Percentiles rank a stretch among this genome's conserved stretches.
Evolutionary conservation across 2,797 vertebrate genomes (phyloP).

Genomic region (Arnoldichthys spilopterus): DNA sequence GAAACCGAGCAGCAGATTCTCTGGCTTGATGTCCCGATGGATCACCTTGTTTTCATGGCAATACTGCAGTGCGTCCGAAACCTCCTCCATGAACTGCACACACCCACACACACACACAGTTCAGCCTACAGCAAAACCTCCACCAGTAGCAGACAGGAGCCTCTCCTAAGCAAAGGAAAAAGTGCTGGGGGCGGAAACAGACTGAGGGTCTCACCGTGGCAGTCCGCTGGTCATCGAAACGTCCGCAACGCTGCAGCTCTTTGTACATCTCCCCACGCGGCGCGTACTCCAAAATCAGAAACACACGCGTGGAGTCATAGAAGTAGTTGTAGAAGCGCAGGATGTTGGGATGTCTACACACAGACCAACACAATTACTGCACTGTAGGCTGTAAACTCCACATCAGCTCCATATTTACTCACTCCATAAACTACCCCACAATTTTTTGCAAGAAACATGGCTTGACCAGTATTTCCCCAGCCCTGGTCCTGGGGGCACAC

Average conservation of each 20-base stretch:
- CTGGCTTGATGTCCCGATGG: slow-evolving; percentile 93
- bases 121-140: neutral
- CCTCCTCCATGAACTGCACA: slow-evolving; percentile 89
- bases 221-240: slow-evolving; percentile 85
- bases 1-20: slow-evolving; percentile 89
- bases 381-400: neutral
- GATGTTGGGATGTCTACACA: slow-evolving; percentile 89
- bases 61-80: slow-evolving; percentile 87
- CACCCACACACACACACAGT: neutral
- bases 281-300: slow-evolving; percentile 88
- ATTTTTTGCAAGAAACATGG: too few species aligned
- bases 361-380: neutral
- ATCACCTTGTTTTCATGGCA: slow-evolving; percentile 91
- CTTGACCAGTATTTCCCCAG: too few species aligned
- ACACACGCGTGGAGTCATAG: slow-evolving; percentile 86
- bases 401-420: too few species aligned
- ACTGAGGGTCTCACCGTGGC: slow-evolving; percentile 82
- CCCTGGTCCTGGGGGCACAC: too few species aligned
- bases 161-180: neutral
- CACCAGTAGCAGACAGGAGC: neutral
- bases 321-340: slow-evolving; percentile 93
- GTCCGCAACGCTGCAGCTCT: slow-evolving; percentile 84
- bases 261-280: slow-evolving; percentile 92
- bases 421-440: too few species aligned
- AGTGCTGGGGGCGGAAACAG: neutral